phyloP scores from a whole-genome alignment of 2,113 vertebrate species.

The Oryzias curvinotus region DNA sequence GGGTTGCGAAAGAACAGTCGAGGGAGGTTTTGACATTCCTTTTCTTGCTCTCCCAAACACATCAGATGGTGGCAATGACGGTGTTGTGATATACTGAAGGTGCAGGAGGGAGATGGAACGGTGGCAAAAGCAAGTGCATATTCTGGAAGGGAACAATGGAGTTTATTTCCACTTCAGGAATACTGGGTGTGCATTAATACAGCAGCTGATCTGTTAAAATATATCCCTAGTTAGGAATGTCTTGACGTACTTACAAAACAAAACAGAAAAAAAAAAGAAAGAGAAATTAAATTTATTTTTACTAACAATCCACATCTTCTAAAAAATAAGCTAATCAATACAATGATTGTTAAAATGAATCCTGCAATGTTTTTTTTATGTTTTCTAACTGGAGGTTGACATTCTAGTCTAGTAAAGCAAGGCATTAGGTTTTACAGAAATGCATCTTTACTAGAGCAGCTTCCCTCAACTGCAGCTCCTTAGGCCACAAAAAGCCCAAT shows the following conservation, averaged over 20 bases:
- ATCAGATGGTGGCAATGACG: slow-evolving; percentile 55
- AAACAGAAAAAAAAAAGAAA: slow-evolving; percentile 11
- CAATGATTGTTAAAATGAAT: slow-evolving; percentile 93
- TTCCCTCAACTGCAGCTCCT: slow-evolving; percentile 93
- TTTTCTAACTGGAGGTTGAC: slow-evolving; percentile 80
- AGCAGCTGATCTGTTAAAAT: slow-evolving; percentile 91
- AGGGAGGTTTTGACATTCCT: slow-evolving; percentile 87
- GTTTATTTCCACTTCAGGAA: slow-evolving; percentile 84
- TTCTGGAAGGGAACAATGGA: slow-evolving; percentile 76
- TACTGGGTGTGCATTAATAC: slow-evolving; percentile 90
- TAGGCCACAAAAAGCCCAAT: slow-evolving; percentile 85
- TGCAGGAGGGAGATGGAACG: slow-evolving; percentile 47
- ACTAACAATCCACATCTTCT: slow-evolving; percentile 88
- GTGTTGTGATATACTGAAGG: slow-evolving; percentile 57
- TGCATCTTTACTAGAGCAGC: slow-evolving; percentile 94
- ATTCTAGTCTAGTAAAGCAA: slow-evolving; percentile 91
- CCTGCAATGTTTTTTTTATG: slow-evolving; percentile 78
- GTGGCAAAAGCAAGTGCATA: slow-evolving; percentile 69
- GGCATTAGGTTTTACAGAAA: slow-evolving; percentile 85
- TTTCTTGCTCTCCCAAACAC: slow-evolving; percentile 84
- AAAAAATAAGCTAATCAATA: slow-evolving; percentile 96
- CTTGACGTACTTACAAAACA: slow-evolving; percentile 83
- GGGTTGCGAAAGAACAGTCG: slow-evolving; percentile 84
- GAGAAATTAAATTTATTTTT: slow-evolving; percentile 58
- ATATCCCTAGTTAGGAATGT: slow-evolving; percentile 96